A percentile compares a stretch with the other conserved stretches of the same genome.
phyloP scores from a whole-genome alignment of 1,140 invertebrate species.

The Anastrepha obliqua region DNA sequence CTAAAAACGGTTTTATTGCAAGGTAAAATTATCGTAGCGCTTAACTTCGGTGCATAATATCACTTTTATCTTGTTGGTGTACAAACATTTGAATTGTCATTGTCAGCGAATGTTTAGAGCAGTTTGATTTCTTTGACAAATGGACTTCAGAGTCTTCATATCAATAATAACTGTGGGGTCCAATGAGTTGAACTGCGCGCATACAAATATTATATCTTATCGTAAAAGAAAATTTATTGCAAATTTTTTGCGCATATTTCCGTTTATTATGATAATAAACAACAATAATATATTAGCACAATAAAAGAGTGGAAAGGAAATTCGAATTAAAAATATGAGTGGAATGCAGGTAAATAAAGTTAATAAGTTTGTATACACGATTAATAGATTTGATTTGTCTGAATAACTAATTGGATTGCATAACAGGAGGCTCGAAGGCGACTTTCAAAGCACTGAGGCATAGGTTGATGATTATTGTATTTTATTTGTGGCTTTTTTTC shows the following conservation, averaged over 20 bases:
- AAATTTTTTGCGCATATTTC: slow-evolving; percentile 1
- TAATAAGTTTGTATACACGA: too few relatives aligned
- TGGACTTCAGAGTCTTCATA: not conserved
- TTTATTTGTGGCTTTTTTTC: too few relatives aligned
- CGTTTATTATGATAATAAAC: slow-evolving; percentile 18
- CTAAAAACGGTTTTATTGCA: not conserved
- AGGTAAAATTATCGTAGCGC: not conserved
- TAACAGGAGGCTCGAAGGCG: too few relatives aligned
- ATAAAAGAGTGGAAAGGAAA: not conserved
- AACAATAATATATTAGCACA: slow-evolving; percentile 11
- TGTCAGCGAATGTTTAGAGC: not conserved
- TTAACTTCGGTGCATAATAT: not conserved
- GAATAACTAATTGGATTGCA: too few relatives aligned
- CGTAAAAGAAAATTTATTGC: not conserved
- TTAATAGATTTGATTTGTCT: too few relatives aligned
- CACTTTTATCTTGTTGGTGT: not conserved
- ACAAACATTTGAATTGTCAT: not conserved
- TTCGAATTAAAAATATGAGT: too few relatives aligned
- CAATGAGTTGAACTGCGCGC: not conserved
- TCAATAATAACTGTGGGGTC: not conserved
- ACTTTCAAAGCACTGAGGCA: too few relatives aligned
- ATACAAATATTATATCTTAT: not conserved
- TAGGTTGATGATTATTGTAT: too few relatives aligned
- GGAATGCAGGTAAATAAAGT: too few relatives aligned
- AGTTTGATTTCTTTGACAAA: not conserved